Evolutionary conservation across 2,113 vertebrate genomes (phyloP).

Genomic region (Athene noctua): DNA sequence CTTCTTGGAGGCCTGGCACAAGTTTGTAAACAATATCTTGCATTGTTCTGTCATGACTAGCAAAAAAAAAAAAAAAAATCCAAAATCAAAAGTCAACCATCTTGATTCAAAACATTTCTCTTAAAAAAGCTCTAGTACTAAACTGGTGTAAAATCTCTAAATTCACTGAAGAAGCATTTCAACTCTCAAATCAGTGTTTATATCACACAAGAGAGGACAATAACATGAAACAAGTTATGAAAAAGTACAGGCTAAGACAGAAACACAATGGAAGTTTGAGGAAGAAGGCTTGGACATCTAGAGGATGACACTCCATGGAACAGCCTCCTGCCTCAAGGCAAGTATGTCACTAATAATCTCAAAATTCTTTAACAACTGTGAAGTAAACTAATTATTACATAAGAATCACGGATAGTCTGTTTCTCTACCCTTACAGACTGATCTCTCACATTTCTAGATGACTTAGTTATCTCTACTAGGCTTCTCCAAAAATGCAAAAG

Average conservation of each 20-base stretch:
- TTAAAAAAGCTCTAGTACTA: not conserved
- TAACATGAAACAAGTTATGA: not conserved
- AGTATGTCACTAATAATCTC: not conserved
- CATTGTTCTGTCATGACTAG: slow-evolving; percentile 99
- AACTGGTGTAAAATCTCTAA: not conserved
- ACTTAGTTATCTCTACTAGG: not conserved
- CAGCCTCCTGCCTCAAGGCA: not conserved
- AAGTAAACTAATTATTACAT: not conserved
- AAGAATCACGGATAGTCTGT: not conserved
- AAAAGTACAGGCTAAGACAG: not conserved
- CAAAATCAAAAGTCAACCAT: not conserved
- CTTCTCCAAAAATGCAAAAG: not conserved
- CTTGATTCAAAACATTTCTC: not conserved
- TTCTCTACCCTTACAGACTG: not conserved
- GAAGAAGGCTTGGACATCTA: not conserved
- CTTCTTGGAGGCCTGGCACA: slow-evolving; percentile 98
- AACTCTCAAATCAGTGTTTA: not conserved
- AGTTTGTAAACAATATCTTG: slow-evolving; percentile 99
- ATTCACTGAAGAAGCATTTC: not conserved
- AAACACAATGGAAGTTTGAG: not conserved
- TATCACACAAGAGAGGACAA: not conserved
- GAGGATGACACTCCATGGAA: not conserved
- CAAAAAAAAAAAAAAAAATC: not conserved
- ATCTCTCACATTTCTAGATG: not conserved
- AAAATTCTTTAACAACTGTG: not conserved